Evolutionary conservation across 2,888 invertebrate species (phyloP), one percentile per base, ranked within the genome.

Genomic region (Priocnemis perturbator): DNA sequence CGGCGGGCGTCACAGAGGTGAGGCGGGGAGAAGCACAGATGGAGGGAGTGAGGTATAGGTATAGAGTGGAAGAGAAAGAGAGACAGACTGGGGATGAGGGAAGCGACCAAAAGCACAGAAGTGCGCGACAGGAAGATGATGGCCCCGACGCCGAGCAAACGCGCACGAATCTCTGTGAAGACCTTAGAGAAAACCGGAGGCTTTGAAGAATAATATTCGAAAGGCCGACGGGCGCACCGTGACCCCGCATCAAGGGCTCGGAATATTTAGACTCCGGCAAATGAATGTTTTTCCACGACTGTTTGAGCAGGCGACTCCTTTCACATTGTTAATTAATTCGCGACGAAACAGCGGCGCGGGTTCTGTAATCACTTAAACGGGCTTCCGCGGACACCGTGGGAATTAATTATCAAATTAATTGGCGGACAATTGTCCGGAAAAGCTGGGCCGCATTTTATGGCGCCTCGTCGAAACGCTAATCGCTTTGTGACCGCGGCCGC

Each of bases 271-370:
- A 50, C 50, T 17, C 9, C 50, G 50, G 19, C 50, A 19, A 50
- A 50, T 50, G n/a, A 50, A 50, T 19, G 50, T 19, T 50, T 50
- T 19, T 50, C 50, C 50, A 7, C 50, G 50, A 19, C 50, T 37
- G 37, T 37, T 37, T 37, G 37, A 37, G 37, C 37, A 37, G 37
- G 37, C 37, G 14, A 37, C 37, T 3, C 37, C 37, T 37, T 37
- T 37, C 37, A 37, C 37, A 37, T 37, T 37, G 37, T 37, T 37
- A 37, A 37, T 37, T 37, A 37, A 37, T 37, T 37, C 37, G 37
- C 37, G 37, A 37, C 4, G 37, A 37, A 37, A 37, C 11, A 37
- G 37, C 7, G 37, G 11, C 37, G 37, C 37, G 1, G 37, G n/a
- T n/a, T n/a, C 37, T 26, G 37, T 37, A 37, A 37, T 37, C 37